Conservation (phyloP, 1,140 invertebrate species). For the Drosophila dunni region DNA sequence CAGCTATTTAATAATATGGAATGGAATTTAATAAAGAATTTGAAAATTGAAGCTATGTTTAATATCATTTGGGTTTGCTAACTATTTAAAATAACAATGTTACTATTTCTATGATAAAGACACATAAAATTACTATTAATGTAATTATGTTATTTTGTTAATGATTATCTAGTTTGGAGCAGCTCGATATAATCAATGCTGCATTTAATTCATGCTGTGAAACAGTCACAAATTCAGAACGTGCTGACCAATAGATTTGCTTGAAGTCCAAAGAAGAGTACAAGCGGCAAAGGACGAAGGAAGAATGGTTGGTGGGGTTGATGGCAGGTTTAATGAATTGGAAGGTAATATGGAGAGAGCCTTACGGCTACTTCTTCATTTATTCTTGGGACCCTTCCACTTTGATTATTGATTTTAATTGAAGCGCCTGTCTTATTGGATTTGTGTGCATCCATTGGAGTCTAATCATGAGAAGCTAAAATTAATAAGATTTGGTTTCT, state of each 20-base stretch:
- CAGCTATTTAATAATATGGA: not conserved
- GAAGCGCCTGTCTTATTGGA: constrained; percentile 65
- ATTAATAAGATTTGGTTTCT: constrained; percentile 77
- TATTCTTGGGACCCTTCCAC: constrained; percentile 33
- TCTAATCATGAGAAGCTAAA: constrained; percentile 49
- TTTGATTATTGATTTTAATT: constrained; percentile 72
- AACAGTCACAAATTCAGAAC: no score
- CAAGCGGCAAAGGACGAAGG: not conserved
- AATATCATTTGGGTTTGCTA: no score
- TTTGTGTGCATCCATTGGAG: constrained; percentile 59
- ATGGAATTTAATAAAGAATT: not conserved
- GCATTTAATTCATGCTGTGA: no score
- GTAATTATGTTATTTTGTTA: no score
- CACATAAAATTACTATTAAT: no score
- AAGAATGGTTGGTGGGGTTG: constrained; percentile 40
- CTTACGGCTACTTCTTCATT: constrained; percentile 79
- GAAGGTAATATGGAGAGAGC: constrained; percentile 78
- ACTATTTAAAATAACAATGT: no score
- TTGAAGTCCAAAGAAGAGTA: no score
- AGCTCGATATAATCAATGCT: no score
- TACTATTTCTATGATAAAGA: no score
- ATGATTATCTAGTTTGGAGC: no score
- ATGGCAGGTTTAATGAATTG: constrained; percentile 76
- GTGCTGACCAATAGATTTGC: no score
- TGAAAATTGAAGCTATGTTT: no score